Percentiles rank a stretch among this genome's conserved stretches.
These are phyloP conservation scores for Tauraco hartlaubi DNA, from an alignment of 2,797 vertebrate species.

Conservation along the genomic window DNA sequence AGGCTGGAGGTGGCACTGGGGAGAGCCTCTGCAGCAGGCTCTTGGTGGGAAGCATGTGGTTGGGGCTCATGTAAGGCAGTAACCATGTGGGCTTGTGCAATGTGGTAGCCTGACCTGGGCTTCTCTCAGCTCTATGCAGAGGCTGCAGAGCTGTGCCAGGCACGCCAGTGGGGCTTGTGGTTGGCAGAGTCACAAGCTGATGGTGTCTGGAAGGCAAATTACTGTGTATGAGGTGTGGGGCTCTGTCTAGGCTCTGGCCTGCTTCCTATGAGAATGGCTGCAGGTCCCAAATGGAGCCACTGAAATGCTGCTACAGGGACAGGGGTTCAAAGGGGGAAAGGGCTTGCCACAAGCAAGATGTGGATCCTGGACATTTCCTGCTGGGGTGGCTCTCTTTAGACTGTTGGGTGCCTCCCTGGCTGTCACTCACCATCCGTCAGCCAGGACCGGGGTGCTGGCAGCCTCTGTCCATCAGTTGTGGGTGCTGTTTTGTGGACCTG, in stretches of 20 bases:
- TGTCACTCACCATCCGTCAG: neutral
- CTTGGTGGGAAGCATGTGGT: neutral
- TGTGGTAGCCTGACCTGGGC: neutral
- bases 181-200: neutral
- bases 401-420: neutral
- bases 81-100: neutral
- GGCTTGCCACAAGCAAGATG: neutral
- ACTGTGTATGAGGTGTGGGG: neutral
- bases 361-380: neutral
- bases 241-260: neutral
- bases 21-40: neutral
- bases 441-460: neutral
- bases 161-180: neutral
- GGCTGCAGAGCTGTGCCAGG: neutral
- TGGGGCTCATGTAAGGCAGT: neutral
- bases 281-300: neutral
- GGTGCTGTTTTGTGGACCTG: neutral
- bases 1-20: neutral
- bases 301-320: neutral
- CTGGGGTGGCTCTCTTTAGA: neutral
- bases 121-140: neutral
- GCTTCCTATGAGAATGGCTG: neutral
- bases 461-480: neutral
- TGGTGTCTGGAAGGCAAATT: neutral
- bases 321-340: neutral